Evolutionary conservation across 2,797 vertebrate genomes (phyloP), one percentile per base, ranked within the genome.

Genomic region (Euphonia xanthogaster): DNA sequence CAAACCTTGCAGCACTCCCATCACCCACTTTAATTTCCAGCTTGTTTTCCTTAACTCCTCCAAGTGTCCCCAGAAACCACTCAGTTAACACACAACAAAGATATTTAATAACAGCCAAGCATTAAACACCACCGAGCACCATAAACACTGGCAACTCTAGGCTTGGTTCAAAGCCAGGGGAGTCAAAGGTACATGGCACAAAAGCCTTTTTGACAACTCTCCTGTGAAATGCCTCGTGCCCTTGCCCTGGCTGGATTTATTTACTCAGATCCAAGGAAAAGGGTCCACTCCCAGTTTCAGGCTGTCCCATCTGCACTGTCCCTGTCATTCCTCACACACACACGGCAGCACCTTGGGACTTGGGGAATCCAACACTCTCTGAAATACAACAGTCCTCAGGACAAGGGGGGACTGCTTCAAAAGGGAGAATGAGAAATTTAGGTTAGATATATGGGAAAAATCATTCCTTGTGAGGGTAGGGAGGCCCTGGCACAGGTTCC

Each of bases 251-350:
- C 55, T 33, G 61, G 21, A 33, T 83, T 83, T 17, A 17, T 33
- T 79, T 28, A 54, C 25, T 37, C 53, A 53, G 31, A 48, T 10
- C 40, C 40, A 66, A 86, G 51, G 55, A 30, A 35, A 67, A 67
- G 40, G 9, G 12, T 20, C 37, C 61, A 55, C 45, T 5, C 50
- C 18, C 71, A 33, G 13, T 18, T 67, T 67, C 33, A 80, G 61
- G 31, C 31, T 76, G 30, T 19, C 22, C 42, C 44, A 21, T 5
- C 35, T 14, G 60, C 63, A 40, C 9, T 0, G 0, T 23, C 33
- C n/a, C 30, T 30, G 42, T 39, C 3, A 0, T 4, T 60, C 14
- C 27, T 33, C 86, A 28, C 39, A n/a, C 17, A 4, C 4, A 54
- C 7, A 3, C 0, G 5, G 44, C 66, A 90, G 61, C 22, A 20